Evolutionary conservation across 1,140 invertebrate genomes (phyloP).

Genomic region (Zaprionus camerounensis): DNA sequence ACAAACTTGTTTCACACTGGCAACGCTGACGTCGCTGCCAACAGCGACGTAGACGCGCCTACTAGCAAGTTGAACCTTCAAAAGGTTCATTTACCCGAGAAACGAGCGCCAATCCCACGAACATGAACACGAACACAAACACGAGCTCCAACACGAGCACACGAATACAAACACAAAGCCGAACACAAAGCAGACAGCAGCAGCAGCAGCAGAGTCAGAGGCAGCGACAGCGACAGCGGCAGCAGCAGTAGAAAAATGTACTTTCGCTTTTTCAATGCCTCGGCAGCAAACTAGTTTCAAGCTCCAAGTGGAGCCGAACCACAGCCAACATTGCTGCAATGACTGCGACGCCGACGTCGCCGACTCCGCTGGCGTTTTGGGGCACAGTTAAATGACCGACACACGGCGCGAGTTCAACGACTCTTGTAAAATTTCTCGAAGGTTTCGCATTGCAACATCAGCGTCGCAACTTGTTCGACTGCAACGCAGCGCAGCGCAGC

Average conservation of each 20-base stretch:
- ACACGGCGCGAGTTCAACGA: constrained; percentile 75
- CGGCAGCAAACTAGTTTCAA: constrained; percentile 80
- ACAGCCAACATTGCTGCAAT: constrained; percentile 61
- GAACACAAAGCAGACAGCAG: constrained; percentile 13
- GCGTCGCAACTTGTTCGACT: constrained; percentile 69
- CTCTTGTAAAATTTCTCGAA: constrained; percentile 83
- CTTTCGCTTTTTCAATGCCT: constrained; percentile 84
- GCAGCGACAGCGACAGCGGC: neutral
- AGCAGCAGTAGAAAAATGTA: constrained; percentile 73
- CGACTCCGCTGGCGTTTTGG: constrained; percentile 45
- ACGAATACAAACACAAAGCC: constrained; percentile 4
- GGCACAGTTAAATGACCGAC: constrained; percentile 66
- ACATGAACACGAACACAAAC: constrained; percentile 19
- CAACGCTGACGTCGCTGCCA: constrained; percentile 27
- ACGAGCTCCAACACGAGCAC: neutral
- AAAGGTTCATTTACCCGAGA: constrained; percentile 83
- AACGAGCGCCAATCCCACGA: constrained; percentile 37
- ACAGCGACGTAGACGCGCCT: constrained; percentile 43
- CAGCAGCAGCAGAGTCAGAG: neutral
- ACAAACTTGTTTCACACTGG: constrained; percentile 79
- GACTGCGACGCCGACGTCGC: constrained; percentile 2
- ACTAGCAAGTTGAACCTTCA: constrained; percentile 84
- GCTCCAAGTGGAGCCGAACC: constrained; percentile 50
- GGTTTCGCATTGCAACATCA: constrained; percentile 82
- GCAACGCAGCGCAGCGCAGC: constrained; percentile 29